Evolutionary conservation across 1,140 invertebrate species (phyloP), one percentile per base, ranked within the genome.

Genomic region (Zaprionus taronus): DNA sequence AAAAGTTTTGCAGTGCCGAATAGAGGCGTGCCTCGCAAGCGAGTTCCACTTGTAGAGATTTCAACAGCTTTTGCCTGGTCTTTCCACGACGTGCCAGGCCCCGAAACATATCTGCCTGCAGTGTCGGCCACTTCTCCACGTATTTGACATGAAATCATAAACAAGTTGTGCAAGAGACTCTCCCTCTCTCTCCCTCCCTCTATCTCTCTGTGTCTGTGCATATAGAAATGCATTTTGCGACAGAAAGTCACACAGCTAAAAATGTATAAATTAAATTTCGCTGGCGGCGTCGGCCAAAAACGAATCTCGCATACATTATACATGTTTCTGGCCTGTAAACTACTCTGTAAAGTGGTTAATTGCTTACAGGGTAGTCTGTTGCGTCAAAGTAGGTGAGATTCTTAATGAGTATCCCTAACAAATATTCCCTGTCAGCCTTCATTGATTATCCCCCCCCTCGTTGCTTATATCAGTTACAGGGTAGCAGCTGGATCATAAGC

Each of bases 111-210:
- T 14, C 56, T 58, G 44, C 12, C 47, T 68, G 15, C 47, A 53
- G 61, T 62, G 67, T 63, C 72, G 61, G 73, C 73, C 67, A 83
- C 81, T 83, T 80, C 51, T 78, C 71, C 86, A 76, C 84, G 84
- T 83, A 86, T 80, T 86, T 89, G 84, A 86, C 84, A 86, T 83
- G 84, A 86, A 86, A 89, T 86, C 83, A 86, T 83, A 86, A 86
- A 86, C 83, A 89, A 89, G 73, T 86, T 86, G 83, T 70, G 80
- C 84, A 89, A 86, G 47, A 41, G 14, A n/a, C 38, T 41, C 76
- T 80, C 80, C n/a, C 20, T 22, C 47, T 24, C 49, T 24, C 76
- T 80, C 80, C n/a, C 20, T 22, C 47, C n/a, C 49, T 24, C 26
- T 61, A 31, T 17, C 79, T 73, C 83, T 20, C 51, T 12, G 12